Evolutionary conservation across 2,888 invertebrate genomes (phyloP), one percentile per base, ranked within the genome.

Genomic region (Aphrophora alni): DNA sequence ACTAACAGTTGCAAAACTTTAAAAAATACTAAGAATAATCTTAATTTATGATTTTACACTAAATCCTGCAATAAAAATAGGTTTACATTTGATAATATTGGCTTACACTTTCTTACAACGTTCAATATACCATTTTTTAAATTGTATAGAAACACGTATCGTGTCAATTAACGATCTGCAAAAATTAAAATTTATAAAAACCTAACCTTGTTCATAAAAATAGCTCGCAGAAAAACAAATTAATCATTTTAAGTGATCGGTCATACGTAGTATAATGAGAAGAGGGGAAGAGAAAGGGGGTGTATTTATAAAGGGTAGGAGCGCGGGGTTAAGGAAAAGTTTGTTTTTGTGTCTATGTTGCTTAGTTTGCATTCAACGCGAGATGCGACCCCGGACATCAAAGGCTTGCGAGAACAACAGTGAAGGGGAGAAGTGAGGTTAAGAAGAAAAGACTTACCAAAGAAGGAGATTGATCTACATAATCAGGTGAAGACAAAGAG

Each of bases 301-400:
- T 70, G 78, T 26, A 38, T 80, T 14, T 70, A 80, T 25, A 79
- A 38, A 59, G 59, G 25, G 28, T 77, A 72, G 76, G 12, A 38
- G 24, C 59, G 51, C 21, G n/a, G 59, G 72, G 44, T 44, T 27
- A 74, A 81, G 69, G 72, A 74, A 51, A 28, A 73, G 73, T 12
- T 44, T 44, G 44, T 44, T 44, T 44, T 44, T 44, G 44, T 44
- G 44, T 44, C 44, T 44, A 33, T 33, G 12, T 44, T 59, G 25
- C 78, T 72, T 78, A 78, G 78, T 78, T 78, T 78, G 73, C 78
- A 77, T 77, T 77, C 77, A 71, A 26, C 17, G 68, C 44, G 44
- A 44, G 44, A 44, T 8, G 14, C 44, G 10, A 8, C 10, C 33
- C 70, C 38, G 77, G 77, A 77, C 77, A 27, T 77, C 77, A 78